Evolutionary conservation across 2,113 vertebrate species (phyloP).

Genomic region (Larimichthys polyactis): DNA sequence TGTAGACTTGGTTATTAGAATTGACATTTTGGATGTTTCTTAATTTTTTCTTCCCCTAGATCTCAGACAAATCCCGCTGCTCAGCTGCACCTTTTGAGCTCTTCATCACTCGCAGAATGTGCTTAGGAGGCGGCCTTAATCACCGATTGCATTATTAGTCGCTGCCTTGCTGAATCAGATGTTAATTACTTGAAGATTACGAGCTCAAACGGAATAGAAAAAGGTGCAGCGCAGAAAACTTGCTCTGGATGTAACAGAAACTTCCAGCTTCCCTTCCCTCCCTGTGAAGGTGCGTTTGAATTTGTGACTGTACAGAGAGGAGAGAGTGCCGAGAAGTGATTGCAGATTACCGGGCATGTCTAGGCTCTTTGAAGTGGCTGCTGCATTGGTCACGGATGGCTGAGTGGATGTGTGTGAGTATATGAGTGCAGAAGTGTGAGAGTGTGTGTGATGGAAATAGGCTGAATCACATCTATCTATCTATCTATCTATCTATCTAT

Average conservation of each 20-base stretch:
- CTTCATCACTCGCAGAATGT: conserved; percentile 29
- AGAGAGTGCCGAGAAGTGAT: conserved; percentile 5
- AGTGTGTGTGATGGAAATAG: conserved; percentile 12
- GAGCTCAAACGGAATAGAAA: conserved; percentile 40
- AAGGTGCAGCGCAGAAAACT: conserved; percentile 9
- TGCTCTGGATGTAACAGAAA: conserved; percentile 9
- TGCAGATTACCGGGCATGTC: conserved; percentile 56
- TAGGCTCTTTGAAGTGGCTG: conserved; percentile 65
- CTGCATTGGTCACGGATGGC: conserved; percentile 66
- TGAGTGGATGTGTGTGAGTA: conserved; percentile 31
- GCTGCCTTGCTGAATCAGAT: conserved; percentile 61
- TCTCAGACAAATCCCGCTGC: conserved; percentile 41
- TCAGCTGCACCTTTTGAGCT: conserved; percentile 42
- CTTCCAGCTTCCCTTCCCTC: neutral
- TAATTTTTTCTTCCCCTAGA: neutral
- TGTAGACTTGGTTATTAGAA: conserved; percentile 45
- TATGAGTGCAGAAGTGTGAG: neutral
- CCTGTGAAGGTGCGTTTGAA: conserved; percentile 5
- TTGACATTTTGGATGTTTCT: conserved; percentile 55
- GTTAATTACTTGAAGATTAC: conserved; percentile 73
- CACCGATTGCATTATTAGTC: conserved; percentile 71
- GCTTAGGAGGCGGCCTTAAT: conserved; percentile 42
- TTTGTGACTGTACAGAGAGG: conserved; percentile 15
- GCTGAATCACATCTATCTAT: conserved; percentile 29
- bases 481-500: neutral